These are phyloP conservation scores for Ameiurus melas DNA, from an alignment of 2,113 vertebrate species.

Conservation along the genomic window DNA sequence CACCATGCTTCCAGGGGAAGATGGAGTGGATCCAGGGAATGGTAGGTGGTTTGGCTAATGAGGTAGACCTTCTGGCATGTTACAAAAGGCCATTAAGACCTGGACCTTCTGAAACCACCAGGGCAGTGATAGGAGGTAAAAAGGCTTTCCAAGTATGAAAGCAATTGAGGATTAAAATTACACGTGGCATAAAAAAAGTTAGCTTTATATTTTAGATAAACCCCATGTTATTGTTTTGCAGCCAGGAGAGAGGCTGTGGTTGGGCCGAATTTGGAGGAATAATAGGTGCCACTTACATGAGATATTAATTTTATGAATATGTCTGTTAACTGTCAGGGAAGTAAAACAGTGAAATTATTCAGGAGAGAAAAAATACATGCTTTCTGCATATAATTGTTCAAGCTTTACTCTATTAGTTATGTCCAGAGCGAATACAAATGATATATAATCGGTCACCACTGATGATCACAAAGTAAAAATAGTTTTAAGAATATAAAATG, in stretches of 20 bases:
- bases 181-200: constrained; percentile 63
- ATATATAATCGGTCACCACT: neutral
- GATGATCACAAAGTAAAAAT: neutral
- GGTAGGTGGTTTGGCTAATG: constrained; percentile 58
- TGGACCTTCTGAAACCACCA: constrained; percentile 48
- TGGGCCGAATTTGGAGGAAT: neutral
- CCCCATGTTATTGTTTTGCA: constrained; percentile 48
- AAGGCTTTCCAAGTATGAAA: constrained; percentile 61
- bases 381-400: neutral
- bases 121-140: constrained; percentile 47
- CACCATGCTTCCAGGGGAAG: constrained; percentile 35
- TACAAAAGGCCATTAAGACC: constrained; percentile 46
- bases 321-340: neutral
- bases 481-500: constrained; percentile 1
- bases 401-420: neutral
- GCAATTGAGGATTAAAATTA: constrained; percentile 57
- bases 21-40: constrained; percentile 51
- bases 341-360: neutral
- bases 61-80: constrained; percentile 53
- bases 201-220: constrained; percentile 57
- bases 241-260: constrained; percentile 31
- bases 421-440: neutral
- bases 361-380: neutral
- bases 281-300: neutral
- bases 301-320: neutral